These are phyloP conservation scores for Euplexia lucipara DNA, from an alignment of 2,888 invertebrate genomes.

Conservation along the genomic window DNA sequence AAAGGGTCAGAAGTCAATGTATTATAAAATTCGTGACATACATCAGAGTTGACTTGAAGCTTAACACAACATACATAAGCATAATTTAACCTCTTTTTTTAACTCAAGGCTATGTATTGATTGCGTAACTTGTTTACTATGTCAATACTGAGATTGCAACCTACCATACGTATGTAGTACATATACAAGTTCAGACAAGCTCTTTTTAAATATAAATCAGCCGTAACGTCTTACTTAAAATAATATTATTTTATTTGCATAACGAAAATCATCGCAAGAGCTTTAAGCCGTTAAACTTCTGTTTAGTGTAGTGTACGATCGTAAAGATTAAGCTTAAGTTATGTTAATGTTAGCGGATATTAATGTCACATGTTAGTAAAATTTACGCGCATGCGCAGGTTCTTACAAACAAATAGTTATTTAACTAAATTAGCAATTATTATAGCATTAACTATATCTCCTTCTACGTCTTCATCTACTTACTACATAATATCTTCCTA, in stretches of 20 bases:
- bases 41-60: constrained; percentile 21
- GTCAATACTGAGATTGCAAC: constrained; percentile 68
- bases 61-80: constrained; percentile 32
- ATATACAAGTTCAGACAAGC: constrained; percentile 44
- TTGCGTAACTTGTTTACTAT: constrained; percentile 74
- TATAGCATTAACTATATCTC: constrained; percentile 16
- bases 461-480: not conserved
- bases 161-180: constrained; percentile 52
- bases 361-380: constrained; percentile 20
- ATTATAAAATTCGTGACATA: constrained; percentile 21
- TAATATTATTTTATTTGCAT: constrained; percentile 28
- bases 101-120: constrained; percentile 59
- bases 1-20: not conserved
- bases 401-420: constrained; percentile 8
- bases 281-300: constrained; percentile 13
- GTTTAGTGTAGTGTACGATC: constrained; percentile 24
- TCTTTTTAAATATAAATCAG: constrained; percentile 60
- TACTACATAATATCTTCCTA: not conserved
- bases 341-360: constrained; percentile 9
- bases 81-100: constrained; percentile 39
- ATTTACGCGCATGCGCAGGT: constrained; percentile 14
- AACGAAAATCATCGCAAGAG: constrained; percentile 11
- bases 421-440: constrained; percentile 10
- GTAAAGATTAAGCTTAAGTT: constrained; percentile 24
- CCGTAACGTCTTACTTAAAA: constrained; percentile 4